Percentiles rank a stretch among this genome's conserved stretches.
Evolutionary conservation across 2,888 invertebrate species (phyloP).

Genomic region (Amphiduros pacificus): DNA sequence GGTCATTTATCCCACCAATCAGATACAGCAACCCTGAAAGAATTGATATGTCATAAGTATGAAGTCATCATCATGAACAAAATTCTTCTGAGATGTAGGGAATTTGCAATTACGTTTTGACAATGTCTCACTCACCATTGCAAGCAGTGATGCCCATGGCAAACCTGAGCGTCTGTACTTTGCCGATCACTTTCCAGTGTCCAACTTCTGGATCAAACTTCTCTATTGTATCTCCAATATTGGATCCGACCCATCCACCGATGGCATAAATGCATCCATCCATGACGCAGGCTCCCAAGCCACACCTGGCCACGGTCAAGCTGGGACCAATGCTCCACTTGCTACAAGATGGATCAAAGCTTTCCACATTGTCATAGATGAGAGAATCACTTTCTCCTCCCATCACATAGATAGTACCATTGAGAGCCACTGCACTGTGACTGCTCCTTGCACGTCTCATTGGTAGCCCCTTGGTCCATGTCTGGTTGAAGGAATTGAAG

Average conservation of each 20-base stretch:
- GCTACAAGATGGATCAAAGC: conserved; percentile 48
- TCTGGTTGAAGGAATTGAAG: conserved; percentile 62
- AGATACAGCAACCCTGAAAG: conserved; percentile 79
- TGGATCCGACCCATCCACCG: conserved; percentile 91
- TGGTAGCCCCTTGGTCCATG: conserved; percentile 60
- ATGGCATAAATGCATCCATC: conserved; percentile 83
- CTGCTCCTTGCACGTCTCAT: conserved; percentile 84
- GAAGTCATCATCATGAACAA: neutral
- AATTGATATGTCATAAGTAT: neutral
- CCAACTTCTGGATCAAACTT: conserved; percentile 79
- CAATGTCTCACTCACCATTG: conserved; percentile 65
- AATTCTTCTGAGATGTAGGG: neutral
- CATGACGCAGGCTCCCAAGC: conserved; percentile 83
- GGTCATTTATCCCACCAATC: conserved; percentile 74
- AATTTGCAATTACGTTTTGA: neutral
- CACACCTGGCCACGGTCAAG: conserved; percentile 68
- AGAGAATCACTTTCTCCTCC: conserved; percentile 86
- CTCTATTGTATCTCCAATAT: conserved; percentile 86
- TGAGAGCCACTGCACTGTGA: conserved; percentile 82
- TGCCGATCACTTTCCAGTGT: conserved; percentile 76
- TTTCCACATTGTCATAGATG: conserved; percentile 66
- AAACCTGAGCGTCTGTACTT: conserved; percentile 82
- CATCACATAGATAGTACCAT: conserved; percentile 85
- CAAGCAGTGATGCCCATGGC: conserved; percentile 89
- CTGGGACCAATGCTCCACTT: conserved; percentile 66